These are phyloP conservation scores for Hippocampus abdominalis DNA, from an alignment of 2,113 vertebrate species.

Conservation along the genomic window DNA sequence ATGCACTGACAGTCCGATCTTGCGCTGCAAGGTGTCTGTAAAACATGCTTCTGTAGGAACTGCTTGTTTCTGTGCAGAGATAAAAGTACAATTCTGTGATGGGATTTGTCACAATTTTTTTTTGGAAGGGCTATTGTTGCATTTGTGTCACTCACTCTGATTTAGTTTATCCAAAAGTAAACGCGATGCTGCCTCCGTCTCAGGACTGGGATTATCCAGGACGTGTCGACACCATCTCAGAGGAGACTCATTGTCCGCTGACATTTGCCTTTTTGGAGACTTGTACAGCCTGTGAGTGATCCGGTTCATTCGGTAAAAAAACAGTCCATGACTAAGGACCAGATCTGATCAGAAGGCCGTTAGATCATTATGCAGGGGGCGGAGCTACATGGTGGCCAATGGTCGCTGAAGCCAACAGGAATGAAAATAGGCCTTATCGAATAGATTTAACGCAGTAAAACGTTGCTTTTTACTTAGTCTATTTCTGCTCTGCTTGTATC, in stretches of 20 bases:
- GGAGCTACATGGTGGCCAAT: too few species aligned
- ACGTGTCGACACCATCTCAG: slow-evolving; percentile 79
- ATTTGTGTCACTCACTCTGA: slow-evolving; percentile 60
- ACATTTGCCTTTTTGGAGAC: slow-evolving; percentile 61
- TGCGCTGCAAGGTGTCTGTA: slow-evolving; percentile 65
- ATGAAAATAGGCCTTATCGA: too few species aligned
- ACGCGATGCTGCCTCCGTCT: slow-evolving; percentile 76
- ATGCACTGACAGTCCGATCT: slow-evolving; percentile 53
- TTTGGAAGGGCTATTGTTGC: not conserved
- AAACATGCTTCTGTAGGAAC: slow-evolving; percentile 65
- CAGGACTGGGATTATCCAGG: slow-evolving; percentile 76
- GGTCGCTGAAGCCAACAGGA: too few species aligned
- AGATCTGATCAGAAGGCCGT: not conserved
- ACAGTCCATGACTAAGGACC: too few species aligned
- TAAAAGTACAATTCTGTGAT: not conserved
- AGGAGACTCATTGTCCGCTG: slow-evolving; percentile 54
- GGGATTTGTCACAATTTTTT: not conserved
- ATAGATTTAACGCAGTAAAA: too few species aligned
- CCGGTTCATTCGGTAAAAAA: not conserved
- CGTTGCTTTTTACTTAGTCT: too few species aligned
- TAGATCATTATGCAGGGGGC: too few species aligned
- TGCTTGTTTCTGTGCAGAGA: slow-evolving; percentile 73
- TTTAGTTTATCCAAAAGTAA: slow-evolving; percentile 68
- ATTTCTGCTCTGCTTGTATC: too few species aligned
- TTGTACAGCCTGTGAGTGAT: slow-evolving; percentile 73